Evolutionary conservation across 2,888 invertebrate species (phyloP), one percentile per base, ranked within the genome.

Genomic region (Andricus quercusramuli): DNA sequence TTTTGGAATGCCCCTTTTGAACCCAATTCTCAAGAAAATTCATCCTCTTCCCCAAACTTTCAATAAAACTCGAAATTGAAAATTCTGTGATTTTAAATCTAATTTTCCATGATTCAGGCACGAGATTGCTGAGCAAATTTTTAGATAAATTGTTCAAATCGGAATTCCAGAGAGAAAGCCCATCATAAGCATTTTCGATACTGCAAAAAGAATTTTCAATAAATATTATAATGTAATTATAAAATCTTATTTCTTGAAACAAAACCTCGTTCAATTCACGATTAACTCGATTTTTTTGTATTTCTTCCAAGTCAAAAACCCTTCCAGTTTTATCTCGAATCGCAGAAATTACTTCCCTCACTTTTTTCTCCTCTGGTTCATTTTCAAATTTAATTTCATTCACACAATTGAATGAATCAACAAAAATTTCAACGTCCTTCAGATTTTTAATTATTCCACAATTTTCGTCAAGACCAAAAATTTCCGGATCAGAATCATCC

Each of bases 31-130:
- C 92, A 74, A 95, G 89, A 88, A 94, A 94, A 74, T 92, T 87
- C 17, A 94, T 87, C 81, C 94, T 90, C 65, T 93, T 93, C 32
- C 93, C 83, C 66, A 95, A 92, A 89, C 94, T 93, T 64, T 89
- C 89, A 76, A 95, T 89, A 85, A 94, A 95, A 79, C 93, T 92
- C 37, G 94, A 93, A 13, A 87, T 37, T 15, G 56, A 74, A 56
- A 11, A 20, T 25, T 25, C 25, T n/a, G 41, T 51, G 32, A 51
- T 51, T 4, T 74, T 74, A 15, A 56, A n/a, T 37, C n/a, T 74
- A 1, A 37, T 74, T 37, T 37, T 74, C 74, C 74, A 59, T 0
- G 5, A 56, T 37, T 37, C 20, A 32, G 74, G 74, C n/a, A 74
- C 32, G 0, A 20, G 9, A 56, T 74, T 74, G 1, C 20, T 5